Percentiles rank a stretch among this genome's conserved stretches.
These are phyloP conservation scores for Acleris cristana DNA, from an alignment of 2,888 invertebrate species.

Conservation along the genomic window DNA sequence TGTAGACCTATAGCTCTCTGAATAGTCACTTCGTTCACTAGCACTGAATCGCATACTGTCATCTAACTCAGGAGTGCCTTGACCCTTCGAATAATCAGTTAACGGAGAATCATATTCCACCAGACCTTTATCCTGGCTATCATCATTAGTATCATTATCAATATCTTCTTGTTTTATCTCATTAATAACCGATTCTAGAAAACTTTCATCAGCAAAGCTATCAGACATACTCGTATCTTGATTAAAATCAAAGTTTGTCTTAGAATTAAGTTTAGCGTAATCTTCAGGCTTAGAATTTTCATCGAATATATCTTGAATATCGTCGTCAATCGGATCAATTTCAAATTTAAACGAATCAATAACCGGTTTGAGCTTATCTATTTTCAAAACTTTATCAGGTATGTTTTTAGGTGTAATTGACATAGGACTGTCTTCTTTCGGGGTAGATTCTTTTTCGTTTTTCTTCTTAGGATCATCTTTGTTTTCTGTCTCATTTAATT, in stretches of 20 bases:
- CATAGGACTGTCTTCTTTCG: conserved; percentile 40
- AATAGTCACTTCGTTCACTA: conserved; percentile 59
- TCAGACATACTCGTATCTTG: conserved; percentile 57
- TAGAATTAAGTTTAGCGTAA: conserved; percentile 50
- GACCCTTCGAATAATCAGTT: conserved; percentile 49
- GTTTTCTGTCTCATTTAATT: conserved; percentile 48
- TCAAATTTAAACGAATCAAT: conserved; percentile 74
- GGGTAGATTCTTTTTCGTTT: conserved; percentile 40
- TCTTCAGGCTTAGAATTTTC: conserved; percentile 54
- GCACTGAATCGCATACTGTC: conserved; percentile 54
- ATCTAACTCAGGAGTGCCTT: conserved; percentile 67
- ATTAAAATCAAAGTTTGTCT: conserved; percentile 56
- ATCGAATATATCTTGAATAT: conserved; percentile 67
- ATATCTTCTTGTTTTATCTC: conserved; percentile 73
- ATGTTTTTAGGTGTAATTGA: conserved; percentile 31
- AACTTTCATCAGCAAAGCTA: conserved; percentile 67
- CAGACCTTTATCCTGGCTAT: conserved; percentile 67
- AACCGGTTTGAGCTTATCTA: conserved; percentile 69
- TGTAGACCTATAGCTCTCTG: conserved; percentile 46
- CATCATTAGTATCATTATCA: conserved; percentile 68
- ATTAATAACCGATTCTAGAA: conserved; percentile 75
- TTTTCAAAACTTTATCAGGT: conserved; percentile 40
- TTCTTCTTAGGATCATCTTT: conserved; percentile 47
- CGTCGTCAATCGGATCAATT: conserved; percentile 69
- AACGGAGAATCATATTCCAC: conserved; percentile 76